phyloP scores from a whole-genome alignment of 1,140 invertebrate species.

The Varroa destructor region DNA sequence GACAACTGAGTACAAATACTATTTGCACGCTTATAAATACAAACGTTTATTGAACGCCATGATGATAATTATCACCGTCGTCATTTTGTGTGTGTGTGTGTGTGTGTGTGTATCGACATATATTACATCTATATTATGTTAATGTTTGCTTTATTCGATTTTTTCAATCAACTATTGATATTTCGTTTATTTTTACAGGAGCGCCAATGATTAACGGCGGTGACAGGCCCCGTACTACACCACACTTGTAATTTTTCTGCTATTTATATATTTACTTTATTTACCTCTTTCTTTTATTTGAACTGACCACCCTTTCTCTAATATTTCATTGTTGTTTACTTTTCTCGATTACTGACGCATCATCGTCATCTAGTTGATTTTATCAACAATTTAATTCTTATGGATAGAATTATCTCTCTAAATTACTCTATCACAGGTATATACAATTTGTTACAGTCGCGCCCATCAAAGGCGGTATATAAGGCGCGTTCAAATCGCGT shows the following conservation, averaged over 20 bases:
- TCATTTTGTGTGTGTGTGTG: no score
- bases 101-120: neutral
- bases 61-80: no score
- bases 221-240: neutral
- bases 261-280: conserved; percentile 9
- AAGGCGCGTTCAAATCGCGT: conserved; percentile 3
- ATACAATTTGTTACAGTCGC: conserved; percentile 17
- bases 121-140: conserved; percentile 28
- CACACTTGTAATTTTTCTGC: neutral
- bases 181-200: neutral
- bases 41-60: conserved; percentile 27
- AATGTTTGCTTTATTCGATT: neutral
- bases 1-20: no score
- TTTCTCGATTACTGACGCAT: neutral
- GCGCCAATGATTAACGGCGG: neutral
- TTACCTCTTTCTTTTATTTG: neutral
- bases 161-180: neutral
- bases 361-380: neutral
- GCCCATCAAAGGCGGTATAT: neutral
- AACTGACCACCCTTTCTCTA: neutral
- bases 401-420: neutral
- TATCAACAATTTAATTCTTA: neutral
- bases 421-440: conserved; percentile 13
- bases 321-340: neutral
- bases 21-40: conserved; percentile 14